A percentile compares a stretch with the other conserved stretches of the same genome.
These are phyloP conservation scores for Ploceus nigricollis DNA, from an alignment of 2,113 vertebrate genomes.

Conservation along the genomic window DNA sequence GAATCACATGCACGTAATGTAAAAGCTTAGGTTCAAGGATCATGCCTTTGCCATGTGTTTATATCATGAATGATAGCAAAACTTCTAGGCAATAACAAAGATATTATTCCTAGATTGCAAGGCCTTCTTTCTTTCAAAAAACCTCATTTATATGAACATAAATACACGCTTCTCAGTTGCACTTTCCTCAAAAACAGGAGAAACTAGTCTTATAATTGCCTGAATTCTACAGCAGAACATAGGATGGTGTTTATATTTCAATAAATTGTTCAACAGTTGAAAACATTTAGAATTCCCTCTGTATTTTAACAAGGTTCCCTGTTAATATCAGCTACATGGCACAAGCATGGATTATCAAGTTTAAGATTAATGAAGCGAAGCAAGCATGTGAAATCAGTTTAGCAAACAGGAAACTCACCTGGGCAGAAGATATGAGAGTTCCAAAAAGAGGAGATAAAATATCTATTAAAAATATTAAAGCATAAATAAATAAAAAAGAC, in stretches of 20 bases:
- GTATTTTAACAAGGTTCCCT: not conserved
- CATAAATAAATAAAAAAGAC: not conserved
- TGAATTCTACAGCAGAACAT: not conserved
- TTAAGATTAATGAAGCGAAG: not conserved
- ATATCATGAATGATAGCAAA: rapidly evolving
- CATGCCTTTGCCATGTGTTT: not conserved
- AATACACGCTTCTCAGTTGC: not conserved
- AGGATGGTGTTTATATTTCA: not conserved
- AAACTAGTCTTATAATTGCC: not conserved
- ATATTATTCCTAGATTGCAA: not conserved
- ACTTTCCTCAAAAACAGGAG: not conserved
- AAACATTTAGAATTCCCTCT: not conserved
- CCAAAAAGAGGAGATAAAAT: constrained; percentile 96
- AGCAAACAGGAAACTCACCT: constrained; percentile 76
- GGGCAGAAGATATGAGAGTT: constrained; percentile 89
- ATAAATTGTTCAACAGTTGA: not conserved
- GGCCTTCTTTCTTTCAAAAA: not conserved
- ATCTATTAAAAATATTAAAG: constrained; percentile 76
- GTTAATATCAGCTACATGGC: rapidly evolving
- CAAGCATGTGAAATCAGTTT: not conserved
- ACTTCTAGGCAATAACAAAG: not conserved
- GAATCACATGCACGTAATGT: not conserved
- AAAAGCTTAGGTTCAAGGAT: not conserved
- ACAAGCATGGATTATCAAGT: not conserved
- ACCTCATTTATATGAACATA: not conserved